Evolutionary conservation across 92 coral and sea anemone genomes (phyloP), one percentile per base, ranked within the genome.

Genomic region (Paramuricea clavata): DNA sequence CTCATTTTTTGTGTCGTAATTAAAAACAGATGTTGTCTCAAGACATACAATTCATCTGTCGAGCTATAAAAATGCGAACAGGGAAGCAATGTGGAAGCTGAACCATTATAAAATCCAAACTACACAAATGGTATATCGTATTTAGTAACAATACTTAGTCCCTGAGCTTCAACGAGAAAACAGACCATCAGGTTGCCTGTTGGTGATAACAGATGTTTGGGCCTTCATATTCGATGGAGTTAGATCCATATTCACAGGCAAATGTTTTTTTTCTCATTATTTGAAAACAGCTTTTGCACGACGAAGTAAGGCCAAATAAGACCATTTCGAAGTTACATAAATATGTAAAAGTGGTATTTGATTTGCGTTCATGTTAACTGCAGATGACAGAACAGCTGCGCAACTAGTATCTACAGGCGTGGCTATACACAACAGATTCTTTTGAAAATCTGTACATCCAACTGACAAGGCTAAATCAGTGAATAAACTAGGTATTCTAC

Each of bases 351-450:
- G 17, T 54, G 26, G 27, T 21, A 54, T 21, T 54, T 54, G 62
- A 54, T 19, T 54, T 17, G 27, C 54, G 13, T 47, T 47, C 54
- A 47, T 10, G 13, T 47, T 12, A 54, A 54, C 6, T 54, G 11
- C 22, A 54, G 62, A 54, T 54, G 62, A 54, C 22, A 54, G 62
- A 6, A 54, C 62, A 54, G 62, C 62, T 54, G 62, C 8, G 62
- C 25, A 2, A 19, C 23, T 17, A 54, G 8, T 21, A 19, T 5
- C 23, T 19, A 19, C 62, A 54, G 62, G 62, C 26, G 62, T 54
- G 62, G 62, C 62, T 5, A 10, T 4, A 21, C 26, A 54, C 6
- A 19, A 54, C 6, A 1, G 62, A 19, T 10, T 54, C 23, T 54
- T 54, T 54, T 54, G 23, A 54, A 54, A 17, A 54, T 54, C 62